A percentile compares a stretch with the other conserved stretches of the same genome.
Conservation (phyloP, 2,797 vertebrate genomes). For the Phylloscopus collybita region DNA sequence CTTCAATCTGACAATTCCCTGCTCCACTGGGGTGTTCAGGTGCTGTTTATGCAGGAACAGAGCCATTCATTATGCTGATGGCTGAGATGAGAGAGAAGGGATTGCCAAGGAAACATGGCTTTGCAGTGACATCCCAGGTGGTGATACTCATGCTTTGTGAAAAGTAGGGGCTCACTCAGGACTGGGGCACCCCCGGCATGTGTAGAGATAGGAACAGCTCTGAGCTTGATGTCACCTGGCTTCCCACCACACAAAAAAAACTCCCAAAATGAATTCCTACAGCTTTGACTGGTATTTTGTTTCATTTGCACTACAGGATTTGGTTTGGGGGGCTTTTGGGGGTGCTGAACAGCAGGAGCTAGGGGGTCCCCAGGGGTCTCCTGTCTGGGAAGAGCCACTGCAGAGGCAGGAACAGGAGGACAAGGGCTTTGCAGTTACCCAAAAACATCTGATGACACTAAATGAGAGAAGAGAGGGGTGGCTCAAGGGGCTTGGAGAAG, state of each 20-base stretch:
- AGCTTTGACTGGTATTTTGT: not conserved
- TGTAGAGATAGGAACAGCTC: not conserved
- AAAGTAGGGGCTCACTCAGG: not conserved
- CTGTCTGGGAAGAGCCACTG: not conserved
- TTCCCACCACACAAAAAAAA: not conserved
- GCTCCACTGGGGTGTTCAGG: not conserved
- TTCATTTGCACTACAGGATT: not conserved
- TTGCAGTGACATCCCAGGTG: not conserved
- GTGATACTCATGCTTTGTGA: not conserved
- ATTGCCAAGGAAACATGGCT: slow-evolving; percentile 29
- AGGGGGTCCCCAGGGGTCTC: not conserved
- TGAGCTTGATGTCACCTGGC: not conserved
- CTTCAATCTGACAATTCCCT: not conserved
- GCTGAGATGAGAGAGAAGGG: slow-evolving; percentile 25
- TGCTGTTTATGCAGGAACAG: slow-evolving; percentile 15
- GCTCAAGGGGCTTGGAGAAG: not conserved
- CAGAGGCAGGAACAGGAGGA: rapidly evolving
- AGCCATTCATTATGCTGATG: slow-evolving; percentile 19
- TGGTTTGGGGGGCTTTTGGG: not conserved
- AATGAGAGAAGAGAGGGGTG: not conserved
- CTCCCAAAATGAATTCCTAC: not conserved
- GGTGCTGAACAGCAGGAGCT: not conserved
- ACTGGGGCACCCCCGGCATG: rapidly evolving
- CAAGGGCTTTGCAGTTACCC: not conserved
- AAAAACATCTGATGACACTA: not conserved